Evolutionary conservation across 2,113 vertebrate species (phyloP).

Genomic region (Hippolais icterina): DNA sequence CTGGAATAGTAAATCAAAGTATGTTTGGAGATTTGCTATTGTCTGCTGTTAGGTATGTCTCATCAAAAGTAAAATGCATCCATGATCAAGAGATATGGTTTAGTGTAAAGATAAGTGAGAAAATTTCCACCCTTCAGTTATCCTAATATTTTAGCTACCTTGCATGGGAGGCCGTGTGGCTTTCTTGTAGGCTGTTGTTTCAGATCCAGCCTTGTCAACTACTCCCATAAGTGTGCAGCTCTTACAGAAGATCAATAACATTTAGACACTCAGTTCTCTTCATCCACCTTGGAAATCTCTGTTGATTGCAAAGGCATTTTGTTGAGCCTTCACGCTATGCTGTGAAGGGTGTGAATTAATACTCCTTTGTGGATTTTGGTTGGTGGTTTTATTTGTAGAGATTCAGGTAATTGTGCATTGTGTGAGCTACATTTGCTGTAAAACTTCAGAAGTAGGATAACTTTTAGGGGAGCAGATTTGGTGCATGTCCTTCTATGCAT

Average conservation of each 20-base stretch:
- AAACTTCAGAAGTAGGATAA: neutral
- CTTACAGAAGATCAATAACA: neutral
- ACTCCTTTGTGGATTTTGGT: neutral
- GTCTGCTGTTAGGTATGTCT: neutral
- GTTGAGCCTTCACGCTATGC: rapidly evolving
- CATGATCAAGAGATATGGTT: neutral
- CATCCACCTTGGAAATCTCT: neutral
- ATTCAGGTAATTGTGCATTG: neutral
- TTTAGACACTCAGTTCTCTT: neutral
- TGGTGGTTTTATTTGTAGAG: neutral
- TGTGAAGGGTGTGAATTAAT: neutral
- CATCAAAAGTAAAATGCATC: neutral
- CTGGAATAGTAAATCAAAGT: neutral
- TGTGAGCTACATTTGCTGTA: neutral
- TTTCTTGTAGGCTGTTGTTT: neutral
- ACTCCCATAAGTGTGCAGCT: neutral
- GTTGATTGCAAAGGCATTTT: neutral
- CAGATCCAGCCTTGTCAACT: neutral
- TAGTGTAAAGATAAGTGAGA: neutral
- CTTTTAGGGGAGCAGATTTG: neutral
- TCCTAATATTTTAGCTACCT: neutral
- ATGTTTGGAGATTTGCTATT: neutral
- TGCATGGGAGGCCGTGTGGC: neutral
- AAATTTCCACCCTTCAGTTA: neutral
- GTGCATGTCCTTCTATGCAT: neutral